Evolutionary conservation across 2,797 vertebrate species (phyloP).

Genomic region (Peromyscus aztecus): DNA sequence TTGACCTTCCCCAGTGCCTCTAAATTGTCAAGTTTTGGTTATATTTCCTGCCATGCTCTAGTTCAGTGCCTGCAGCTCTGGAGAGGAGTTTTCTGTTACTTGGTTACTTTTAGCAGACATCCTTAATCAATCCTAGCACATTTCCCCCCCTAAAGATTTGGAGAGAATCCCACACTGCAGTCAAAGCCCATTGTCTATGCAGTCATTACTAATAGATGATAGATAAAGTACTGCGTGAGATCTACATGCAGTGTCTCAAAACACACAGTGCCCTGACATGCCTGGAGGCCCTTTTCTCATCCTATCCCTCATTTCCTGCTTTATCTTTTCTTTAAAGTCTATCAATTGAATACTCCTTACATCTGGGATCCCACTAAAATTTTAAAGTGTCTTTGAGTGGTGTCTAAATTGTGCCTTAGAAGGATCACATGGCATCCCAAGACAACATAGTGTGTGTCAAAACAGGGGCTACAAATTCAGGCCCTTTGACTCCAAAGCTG

Average conservation of each 20-base stretch:
- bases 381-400: constrained; percentile 46
- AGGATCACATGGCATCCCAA: constrained; percentile 40
- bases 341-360: background rate
- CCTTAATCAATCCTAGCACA: background rate
- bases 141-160: background rate
- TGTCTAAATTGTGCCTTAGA: constrained; percentile 47
- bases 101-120: constrained; percentile 47
- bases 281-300: background rate
- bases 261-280: background rate
- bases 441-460: background rate
- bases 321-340: constrained; percentile 34
- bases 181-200: background rate
- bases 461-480: background rate
- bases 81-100: background rate
- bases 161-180: background rate
- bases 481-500: constrained; percentile 50
- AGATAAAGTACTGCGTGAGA: background rate
- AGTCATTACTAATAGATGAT: constrained; percentile 57
- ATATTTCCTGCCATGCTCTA: background rate
- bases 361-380: constrained; percentile 48
- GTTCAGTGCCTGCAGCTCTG: background rate
- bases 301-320: background rate
- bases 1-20: background rate
- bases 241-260: background rate
- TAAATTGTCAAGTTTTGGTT: background rate